Evolutionary conservation across 2,797 vertebrate genomes (phyloP), one percentile per base, ranked within the genome.

Genomic region (Onychomys torridus): DNA sequence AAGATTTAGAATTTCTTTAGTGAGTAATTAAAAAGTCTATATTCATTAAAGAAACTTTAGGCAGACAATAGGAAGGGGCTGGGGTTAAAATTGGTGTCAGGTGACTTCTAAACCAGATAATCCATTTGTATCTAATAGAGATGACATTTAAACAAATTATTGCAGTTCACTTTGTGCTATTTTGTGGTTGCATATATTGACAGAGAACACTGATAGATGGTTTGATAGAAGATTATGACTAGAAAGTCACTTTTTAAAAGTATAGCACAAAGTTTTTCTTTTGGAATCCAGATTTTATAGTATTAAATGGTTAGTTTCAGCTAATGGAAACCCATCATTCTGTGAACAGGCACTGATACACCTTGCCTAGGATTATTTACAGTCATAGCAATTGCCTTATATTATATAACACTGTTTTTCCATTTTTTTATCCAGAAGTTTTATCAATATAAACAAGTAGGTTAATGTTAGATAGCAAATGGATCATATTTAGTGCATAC

Each of bases 1-100:
- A 34, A 59, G 86, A 34, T 86, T 95, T 83, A 49, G 16, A 61
- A 43, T 93, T 83, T 93, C 79, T 86, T 43, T 91, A 91, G 43
- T 46, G 32, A 69, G 29, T 29, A 67, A 92, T 89, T 77, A 52
- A 92, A 88, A 76, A 61, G 19, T 67, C 93, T 90, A 7, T 55
- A 83, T 88, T 90, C 79, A 25, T 91, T 89, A 61, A 87, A 73
- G 76, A 93, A 89, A 29, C 8, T 67, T n/a, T 29, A 92, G 37
- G 29, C 71, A 95, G 46, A 69, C 9, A 71, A 6, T 46, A 87
- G 83, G 40, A 83, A 92, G 90, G 46, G 85, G 3, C 37, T 77
- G 29, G 3, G 21, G 8, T 95, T 89, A 84, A 91, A 95, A 83
- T 76, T 78, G 57, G 3, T 87, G 10, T 59, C 69, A 87, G 63